Base-by-base conservation (phyloP, 2,797 vertebrate species). In the Danio choprae region DNA sequence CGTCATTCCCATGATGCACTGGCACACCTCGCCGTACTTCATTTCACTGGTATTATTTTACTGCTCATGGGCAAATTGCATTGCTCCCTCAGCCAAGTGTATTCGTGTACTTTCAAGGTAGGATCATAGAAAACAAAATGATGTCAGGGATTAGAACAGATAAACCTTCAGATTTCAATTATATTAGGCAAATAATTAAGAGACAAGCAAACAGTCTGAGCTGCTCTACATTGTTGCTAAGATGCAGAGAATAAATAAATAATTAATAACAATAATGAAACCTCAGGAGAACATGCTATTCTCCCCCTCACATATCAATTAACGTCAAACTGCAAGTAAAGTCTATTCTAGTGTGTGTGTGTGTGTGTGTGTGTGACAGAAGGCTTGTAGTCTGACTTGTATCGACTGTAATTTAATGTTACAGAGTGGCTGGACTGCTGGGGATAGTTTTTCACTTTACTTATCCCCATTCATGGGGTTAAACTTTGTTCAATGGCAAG, bases 381-480 rank as follows among this genome's bases (percentile, higher is more conserved):
- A 74, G 20, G 29, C 46, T 36, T 68, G 73, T 74, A 53, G 56
- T 71, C 79, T 51, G 59, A 75, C 73, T 55, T 15, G 22, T 48
- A 46, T 55, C 43, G 72, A 83, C 63, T 71, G 18, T 41, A 77
- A 81, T 83, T 67, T 74, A 68, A 46, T 20, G 13, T 58, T n/a
- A 64, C 15, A 71, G 65, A 51, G 60, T 55, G 6, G 8, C 13
- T 43, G 60, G 16, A 12, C 62, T n/a, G n/a, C 5, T 15, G 29
- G 65, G 50, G 44, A 72, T 41, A n/a, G 43, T 20, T 62, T 51
- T 69, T 29, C 13, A 53, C 62, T 46, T 11, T 51, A 13, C 48
- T 18, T 16, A 59, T 44, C 29, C 55, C 73, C 80, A 81, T 83
- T 79, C 80, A 6, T 75, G 77, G 80, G 74, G 62, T 81, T 81